Evolutionary conservation across 2,888 invertebrate genomes (phyloP), one percentile per base, ranked within the genome.

Genomic region (Spodoptera littoralis): DNA sequence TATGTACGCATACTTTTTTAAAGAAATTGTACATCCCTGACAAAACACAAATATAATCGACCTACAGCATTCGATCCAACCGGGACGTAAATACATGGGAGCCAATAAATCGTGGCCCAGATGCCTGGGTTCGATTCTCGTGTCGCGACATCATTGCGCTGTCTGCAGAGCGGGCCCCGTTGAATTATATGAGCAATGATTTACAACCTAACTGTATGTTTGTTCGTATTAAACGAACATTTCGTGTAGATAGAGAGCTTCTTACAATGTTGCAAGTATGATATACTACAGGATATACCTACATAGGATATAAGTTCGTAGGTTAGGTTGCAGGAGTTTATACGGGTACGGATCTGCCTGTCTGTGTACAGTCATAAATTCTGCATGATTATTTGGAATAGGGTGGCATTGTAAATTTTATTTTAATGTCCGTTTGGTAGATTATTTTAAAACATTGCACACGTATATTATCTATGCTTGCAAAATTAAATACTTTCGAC

Each of bases 131-230:
- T 81, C 77, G 81, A 77, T 82, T 76, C 81, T 75, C 64, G 78
- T 60, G 77, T 73, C 66, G 79, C 81, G 79, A 79, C 82, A 80
- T 80, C 82, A 82, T 82, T 82, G 81, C 78, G 71, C 78, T 82
- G 82, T 82, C 82, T 50, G 62, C 60, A 47, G 60, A 68, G 65
- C 63, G 63, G 69, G 56, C 64, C 67, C 43, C 60, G 52, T 44
- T 71, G 77, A 77, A 70, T 80, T 80, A 79, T 79, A 70, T 52
- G 75, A 67, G 58, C 61, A 64, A 53, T 65, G 80, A 79, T 79
- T 79, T 79, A 79, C 62, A 43, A 61, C 54, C 43, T 80, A 77
- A 80, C 79, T 70, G 79, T 73, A 60, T 9, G 57, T 58, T 59
- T 65, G 67, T 65, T 73, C 66, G 60, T 59, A 51, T 54, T 45